Conservation (phyloP, 2,888 invertebrate genomes). For the Sinohyriopsis cumingii region DNA sequence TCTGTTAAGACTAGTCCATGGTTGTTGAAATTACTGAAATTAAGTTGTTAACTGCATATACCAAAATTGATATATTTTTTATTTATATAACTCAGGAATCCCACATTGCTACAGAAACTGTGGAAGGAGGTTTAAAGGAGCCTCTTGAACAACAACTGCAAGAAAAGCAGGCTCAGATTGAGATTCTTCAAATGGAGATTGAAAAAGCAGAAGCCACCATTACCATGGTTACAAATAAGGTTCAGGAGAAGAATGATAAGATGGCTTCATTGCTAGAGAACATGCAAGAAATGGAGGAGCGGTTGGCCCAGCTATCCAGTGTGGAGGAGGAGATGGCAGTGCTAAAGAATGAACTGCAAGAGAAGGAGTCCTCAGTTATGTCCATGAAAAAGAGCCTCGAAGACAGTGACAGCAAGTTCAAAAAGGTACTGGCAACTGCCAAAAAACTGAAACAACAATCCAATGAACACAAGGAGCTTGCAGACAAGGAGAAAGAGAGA, state of each 20-base stretch:
- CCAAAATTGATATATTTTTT: too few species aligned
- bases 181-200: slow-evolving; percentile 11
- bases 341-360: slow-evolving; percentile 16
- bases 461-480: slow-evolving; percentile 37
- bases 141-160: slow-evolving; percentile 19
- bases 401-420: slow-evolving; percentile 56
- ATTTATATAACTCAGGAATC: too few species aligned
- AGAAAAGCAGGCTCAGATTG: slow-evolving; percentile 22
- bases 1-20: too few species aligned
- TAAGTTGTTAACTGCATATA: too few species aligned
- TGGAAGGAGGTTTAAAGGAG: slow-evolving; percentile 4
- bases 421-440: slow-evolving; percentile 61
- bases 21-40: too few species aligned
- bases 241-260: slow-evolving; percentile 52
- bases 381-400: slow-evolving; percentile 34
- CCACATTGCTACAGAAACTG: neutral
- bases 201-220: slow-evolving; percentile 14
- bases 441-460: slow-evolving; percentile 63
- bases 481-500: slow-evolving; percentile 23
- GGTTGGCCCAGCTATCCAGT: slow-evolving; percentile 39
- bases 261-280: slow-evolving; percentile 55
- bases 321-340: slow-evolving; percentile 4
- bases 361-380: slow-evolving; percentile 30
- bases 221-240: slow-evolving; percentile 8
- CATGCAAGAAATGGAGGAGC: slow-evolving; percentile 61